Base-by-base conservation (phyloP, 2,113 vertebrate species). In the Dasyornis broadbenti region DNA sequence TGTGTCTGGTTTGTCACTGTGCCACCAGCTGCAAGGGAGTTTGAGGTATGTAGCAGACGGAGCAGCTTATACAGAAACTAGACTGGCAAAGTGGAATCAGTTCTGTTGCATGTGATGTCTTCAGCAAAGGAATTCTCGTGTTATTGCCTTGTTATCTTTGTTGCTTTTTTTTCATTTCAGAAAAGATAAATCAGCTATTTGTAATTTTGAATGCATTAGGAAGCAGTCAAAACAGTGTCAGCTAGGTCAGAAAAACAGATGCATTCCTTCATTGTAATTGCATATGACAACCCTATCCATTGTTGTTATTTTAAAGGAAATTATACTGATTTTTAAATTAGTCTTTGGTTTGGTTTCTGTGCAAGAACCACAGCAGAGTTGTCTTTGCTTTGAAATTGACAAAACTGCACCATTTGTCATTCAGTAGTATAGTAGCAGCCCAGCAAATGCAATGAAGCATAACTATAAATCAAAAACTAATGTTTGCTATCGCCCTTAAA, bases 391-490 rank as follows among this genome's bases (percentile, higher is more conserved):
- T 92, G 75, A 81, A 90, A 65, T 24, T 94, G 77, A 90, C 86
- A 86, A 65, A 95, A 63, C 68, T 66, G 72, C 31, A 6, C 69
- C 5, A 13, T 84, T 86, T 82, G 70, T 83, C 77, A 52, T 87
- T 66, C 53, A 82, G 65, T 86, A 9, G 0, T 72, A 65, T 77
- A 64, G 44, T 15, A 88, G 56, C 82, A 85, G 24, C n/a, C 28
- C 42, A 88, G 77, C 49, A 64, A 92, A 72, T 59, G 85, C 72
- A 81, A 44, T 90, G 61, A 26, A 76, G 33, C 71, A 88, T 70
- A 60, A 95, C 76, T 64, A 93, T 97, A 96, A 97, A 97, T 96
- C 85, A 97, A 93, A 97, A 96, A 37, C 20, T 72, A 96, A 92
- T 97, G 95, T 89, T 96, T 97, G 71, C 64, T 96, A 78, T 71